Percentiles rank a stretch among this genome's conserved stretches.
Evolutionary conservation across 2,888 invertebrate species (phyloP).

Genomic region (Eilema sororculum): DNA sequence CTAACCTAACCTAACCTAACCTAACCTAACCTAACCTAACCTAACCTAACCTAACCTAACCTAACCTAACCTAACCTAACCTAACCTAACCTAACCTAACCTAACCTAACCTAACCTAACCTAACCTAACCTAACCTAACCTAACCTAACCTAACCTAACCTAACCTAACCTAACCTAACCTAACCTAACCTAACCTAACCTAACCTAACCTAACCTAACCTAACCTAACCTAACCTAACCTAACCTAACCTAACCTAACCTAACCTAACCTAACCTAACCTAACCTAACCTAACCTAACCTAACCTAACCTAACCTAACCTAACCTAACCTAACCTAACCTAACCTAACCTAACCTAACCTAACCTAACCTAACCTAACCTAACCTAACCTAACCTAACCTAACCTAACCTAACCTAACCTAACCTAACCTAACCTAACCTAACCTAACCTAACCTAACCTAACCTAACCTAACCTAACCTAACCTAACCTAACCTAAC

Average conservation of each 20-base stretch:
- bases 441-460: conserved; percentile 28
- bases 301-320: conserved; percentile 26
- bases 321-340: conserved; percentile 40
- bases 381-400: conserved; percentile 39
- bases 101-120: too few species aligned
- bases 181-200: too few species aligned
- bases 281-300: too few species aligned
- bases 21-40: conserved; percentile 39
- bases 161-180: conserved; percentile 16
- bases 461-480: conserved; percentile 48
- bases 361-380: conserved; percentile 23
- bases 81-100: conserved; percentile 24
- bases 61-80: conserved; percentile 33
- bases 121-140: neutral
- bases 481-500: conserved; percentile 47
- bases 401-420: conserved; percentile 44
- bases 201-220: too few species aligned
- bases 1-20: conserved; percentile 43
- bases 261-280: too few species aligned
- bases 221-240: neutral
- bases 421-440: conserved; percentile 28
- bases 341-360: conserved; percentile 40
- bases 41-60: conserved; percentile 32
- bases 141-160: conserved; percentile 13
- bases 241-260: conserved; percentile 19